phyloP scores from a whole-genome alignment of 2,888 invertebrate genomes.

The Macrosiphum euphorbiae region DNA sequence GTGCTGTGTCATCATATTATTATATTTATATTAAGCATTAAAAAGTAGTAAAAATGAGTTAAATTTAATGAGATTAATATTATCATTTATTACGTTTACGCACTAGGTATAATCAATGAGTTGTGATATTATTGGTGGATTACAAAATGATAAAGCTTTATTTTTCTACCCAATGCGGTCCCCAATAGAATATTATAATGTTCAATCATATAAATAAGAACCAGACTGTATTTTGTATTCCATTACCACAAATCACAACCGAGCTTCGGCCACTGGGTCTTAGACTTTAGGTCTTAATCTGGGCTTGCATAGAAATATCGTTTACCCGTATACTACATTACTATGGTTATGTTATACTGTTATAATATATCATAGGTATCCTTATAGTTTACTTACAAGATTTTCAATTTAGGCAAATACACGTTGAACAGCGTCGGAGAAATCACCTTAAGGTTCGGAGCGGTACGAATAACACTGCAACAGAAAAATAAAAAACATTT shows the following conservation, averaged over 20 bases:
- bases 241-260: not conserved
- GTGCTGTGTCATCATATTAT: not conserved
- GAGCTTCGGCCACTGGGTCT: not conserved
- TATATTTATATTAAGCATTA: no score
- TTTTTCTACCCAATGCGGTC: no score
- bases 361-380: not conserved
- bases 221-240: not conserved
- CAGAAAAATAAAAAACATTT: slow-evolving; percentile 18
- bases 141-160: no score
- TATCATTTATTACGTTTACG: not conserved
- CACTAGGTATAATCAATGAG: not conserved
- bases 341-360: not conserved
- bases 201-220: not conserved
- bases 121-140: not conserved
- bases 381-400: slow-evolving; percentile 37
- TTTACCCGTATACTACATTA: not conserved
- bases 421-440: slow-evolving; percentile 44
- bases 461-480: slow-evolving; percentile 37
- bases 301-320: not conserved
- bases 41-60: not conserved
- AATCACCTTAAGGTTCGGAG: slow-evolving; percentile 42
- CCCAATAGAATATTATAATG: no score
- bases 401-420: slow-evolving; percentile 25
- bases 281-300: not conserved
- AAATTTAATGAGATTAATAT: not conserved